These are phyloP conservation scores for Catocala sponsa DNA, from an alignment of 2,888 invertebrate species.

Conservation along the genomic window DNA sequence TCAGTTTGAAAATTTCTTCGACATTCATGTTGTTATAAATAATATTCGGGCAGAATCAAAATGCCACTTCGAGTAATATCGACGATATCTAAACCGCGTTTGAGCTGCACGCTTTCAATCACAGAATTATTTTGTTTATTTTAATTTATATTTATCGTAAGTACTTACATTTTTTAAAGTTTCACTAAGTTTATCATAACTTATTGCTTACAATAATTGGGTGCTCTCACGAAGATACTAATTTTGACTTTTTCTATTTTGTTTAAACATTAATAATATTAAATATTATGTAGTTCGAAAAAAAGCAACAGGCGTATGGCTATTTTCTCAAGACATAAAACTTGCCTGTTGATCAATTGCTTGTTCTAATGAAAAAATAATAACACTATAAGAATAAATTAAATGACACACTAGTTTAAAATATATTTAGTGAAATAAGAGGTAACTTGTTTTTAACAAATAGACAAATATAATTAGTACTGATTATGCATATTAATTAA, in stretches of 20 bases:
- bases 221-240: constrained; percentile 59
- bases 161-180: constrained; percentile 39
- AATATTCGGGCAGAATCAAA: neutral
- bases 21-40: neutral
- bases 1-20: neutral
- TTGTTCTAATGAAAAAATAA: neutral
- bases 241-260: constrained; percentile 40
- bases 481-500: constrained; percentile 25
- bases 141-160: constrained; percentile 32
- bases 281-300: constrained; percentile 19
- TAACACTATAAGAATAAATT: neutral
- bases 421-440: neutral
- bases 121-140: constrained; percentile 52
- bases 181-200: constrained; percentile 39
- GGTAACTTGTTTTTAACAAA: neutral
- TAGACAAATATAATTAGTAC: constrained; percentile 13
- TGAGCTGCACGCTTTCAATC: constrained; percentile 60
- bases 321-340: neutral
- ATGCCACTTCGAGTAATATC: constrained; percentile 3
- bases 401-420: neutral
- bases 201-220: constrained; percentile 62
- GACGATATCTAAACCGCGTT: constrained; percentile 38
- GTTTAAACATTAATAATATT: constrained; percentile 37
- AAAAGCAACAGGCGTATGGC: constrained; percentile 35
- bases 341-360: constrained; percentile 1